Base-by-base conservation (phyloP, 2,797 vertebrate genomes). In the Psittacula echo region DNA sequence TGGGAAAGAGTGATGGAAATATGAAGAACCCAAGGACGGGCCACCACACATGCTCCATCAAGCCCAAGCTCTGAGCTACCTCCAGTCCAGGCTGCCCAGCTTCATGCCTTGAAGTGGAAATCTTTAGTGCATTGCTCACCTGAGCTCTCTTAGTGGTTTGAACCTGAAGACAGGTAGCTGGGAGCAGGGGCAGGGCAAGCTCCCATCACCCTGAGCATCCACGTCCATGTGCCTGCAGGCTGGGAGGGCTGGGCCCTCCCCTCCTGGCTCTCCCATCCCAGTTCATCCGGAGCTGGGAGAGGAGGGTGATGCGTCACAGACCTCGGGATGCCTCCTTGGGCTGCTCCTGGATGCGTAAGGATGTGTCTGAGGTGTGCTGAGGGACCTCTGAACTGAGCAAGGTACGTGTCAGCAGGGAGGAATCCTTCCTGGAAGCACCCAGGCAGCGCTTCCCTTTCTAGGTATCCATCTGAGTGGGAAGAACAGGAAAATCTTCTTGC, bases 221-320 rank as follows among this genome's bases (percentile, higher is more conserved):
- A 2, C 5, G 4, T n/a, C 47, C 4, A 4, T 1, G n/a, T 7
- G 16, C 47, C 68, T 6, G 4, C 0, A 1, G 21, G 22, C 6
- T 0, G 3, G 76, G 30, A 20, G 54, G 53, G 47, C 41, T 3
- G 50, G 51, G 62, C 34, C 34, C 10, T 67, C 51, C 34, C 1
- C 0, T 44, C 47, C 68, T 39, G 26, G 6, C 29, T 51, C 51
- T 11, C 11, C 32, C 3, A 2, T 58, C 56, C 32, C 17, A 45
- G 18, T 21, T 37, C 48, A 1, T 0, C 0, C 1, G 7, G n/a
- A 7, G 48, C 58, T 66, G 23, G 42, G 18, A 73, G 47, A 62
- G 72, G 68, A 26, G 2, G 5, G 50, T 1, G 23, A 22, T 10
- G n/a, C 0, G 3, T 16, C 3, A 22, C 23, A 16, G 8, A n/a